These are phyloP conservation scores for Halichoeres trimaculatus DNA, from an alignment of 2,113 vertebrate genomes.

Conservation along the genomic window DNA sequence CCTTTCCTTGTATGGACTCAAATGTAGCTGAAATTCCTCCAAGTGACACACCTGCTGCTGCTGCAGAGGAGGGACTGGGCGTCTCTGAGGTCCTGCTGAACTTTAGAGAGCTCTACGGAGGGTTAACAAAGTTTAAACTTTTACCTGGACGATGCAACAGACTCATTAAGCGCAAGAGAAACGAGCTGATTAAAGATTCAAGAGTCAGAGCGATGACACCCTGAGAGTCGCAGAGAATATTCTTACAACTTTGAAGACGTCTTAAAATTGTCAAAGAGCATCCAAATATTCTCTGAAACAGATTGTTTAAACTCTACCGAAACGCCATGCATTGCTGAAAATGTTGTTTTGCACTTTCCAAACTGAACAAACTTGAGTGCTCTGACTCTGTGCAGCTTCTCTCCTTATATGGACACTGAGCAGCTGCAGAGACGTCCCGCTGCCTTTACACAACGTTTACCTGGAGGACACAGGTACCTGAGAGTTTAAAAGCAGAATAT, in stretches of 20 bases:
- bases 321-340: too few species aligned
- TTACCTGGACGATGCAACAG: neutral
- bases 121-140: neutral
- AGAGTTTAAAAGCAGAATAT: neutral
- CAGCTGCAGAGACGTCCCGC: neutral
- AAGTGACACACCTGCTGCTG: slow-evolving; percentile 13
- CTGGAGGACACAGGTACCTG: neutral
- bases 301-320: neutral
- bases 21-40: slow-evolving; percentile 7
- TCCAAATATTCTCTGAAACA: too few species aligned
- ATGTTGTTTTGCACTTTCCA: neutral
- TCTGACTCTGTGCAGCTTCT: neutral
- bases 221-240: neutral
- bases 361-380: neutral
- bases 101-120: neutral
- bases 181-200: too few species aligned
- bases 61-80: neutral
- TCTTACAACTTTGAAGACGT: neutral
- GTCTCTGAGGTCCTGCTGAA: neutral
- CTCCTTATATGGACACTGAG: slow-evolving; percentile 12
- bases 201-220: neutral
- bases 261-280: neutral
- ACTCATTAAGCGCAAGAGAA: too few species aligned
- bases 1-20: slow-evolving; percentile 55
- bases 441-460: neutral